Conservation (phyloP, 1,140 invertebrate genomes). For the Lysiphlebus fabarum region DNA sequence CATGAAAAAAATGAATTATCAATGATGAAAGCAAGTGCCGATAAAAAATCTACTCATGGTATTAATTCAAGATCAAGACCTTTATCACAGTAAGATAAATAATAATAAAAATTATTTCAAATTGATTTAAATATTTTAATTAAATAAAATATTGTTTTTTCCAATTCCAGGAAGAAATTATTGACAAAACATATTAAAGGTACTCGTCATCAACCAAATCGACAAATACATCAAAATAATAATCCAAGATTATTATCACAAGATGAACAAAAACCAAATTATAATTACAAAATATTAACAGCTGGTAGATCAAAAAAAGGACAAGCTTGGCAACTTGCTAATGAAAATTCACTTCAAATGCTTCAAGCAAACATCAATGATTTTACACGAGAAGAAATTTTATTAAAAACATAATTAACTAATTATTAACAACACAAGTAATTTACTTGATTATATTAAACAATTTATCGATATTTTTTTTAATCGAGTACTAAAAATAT, state of each 20-base stretch:
- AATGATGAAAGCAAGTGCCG: slow-evolving; percentile 30
- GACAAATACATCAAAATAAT: slow-evolving; percentile 20
- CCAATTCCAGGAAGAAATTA: not conserved
- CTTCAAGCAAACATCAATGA: slow-evolving; percentile 38
- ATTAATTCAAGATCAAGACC: slow-evolving; percentile 46
- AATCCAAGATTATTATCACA: slow-evolving; percentile 31
- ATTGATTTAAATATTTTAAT: not conserved
- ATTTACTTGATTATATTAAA: slow-evolving; percentile 17
- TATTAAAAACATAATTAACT: slow-evolving; percentile 38
- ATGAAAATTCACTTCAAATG: slow-evolving; percentile 30
- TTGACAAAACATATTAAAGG: slow-evolving; percentile 21
- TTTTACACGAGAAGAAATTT: slow-evolving; percentile 41
- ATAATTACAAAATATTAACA: slow-evolving; percentile 31
- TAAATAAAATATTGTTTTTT: not conserved
- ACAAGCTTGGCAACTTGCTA: slow-evolving; percentile 29
- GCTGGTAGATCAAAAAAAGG: slow-evolving; percentile 26
- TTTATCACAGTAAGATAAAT: slow-evolving; percentile 36
- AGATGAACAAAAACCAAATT: slow-evolving; percentile 20
- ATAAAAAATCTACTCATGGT: slow-evolving; percentile 43
- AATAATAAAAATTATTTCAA: not conserved
- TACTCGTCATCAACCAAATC: slow-evolving; percentile 33
- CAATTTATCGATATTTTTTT: slow-evolving; percentile 16
- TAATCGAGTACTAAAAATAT: not conserved
- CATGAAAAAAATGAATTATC: slow-evolving; percentile 9
- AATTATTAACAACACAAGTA: slow-evolving; percentile 6